These are phyloP conservation scores for Brachionus plicatilis DNA, from an alignment of 1,140 invertebrate species.

Conservation along the genomic window DNA sequence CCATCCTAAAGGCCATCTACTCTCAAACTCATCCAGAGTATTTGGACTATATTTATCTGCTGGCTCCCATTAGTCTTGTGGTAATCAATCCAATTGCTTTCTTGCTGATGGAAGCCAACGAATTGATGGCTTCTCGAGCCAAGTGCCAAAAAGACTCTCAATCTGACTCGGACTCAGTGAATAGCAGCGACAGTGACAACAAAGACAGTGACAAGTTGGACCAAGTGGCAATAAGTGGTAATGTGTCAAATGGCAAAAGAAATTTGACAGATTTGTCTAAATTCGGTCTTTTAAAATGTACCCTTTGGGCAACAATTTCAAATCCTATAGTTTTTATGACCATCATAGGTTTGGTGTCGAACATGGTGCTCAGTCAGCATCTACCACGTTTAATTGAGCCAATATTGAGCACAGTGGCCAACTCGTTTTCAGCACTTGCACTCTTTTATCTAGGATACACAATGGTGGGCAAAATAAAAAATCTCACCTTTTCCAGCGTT, in stretches of 20 bases:
- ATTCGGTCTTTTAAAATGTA: background rate
- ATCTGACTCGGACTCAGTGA: background rate
- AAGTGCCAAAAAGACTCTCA: conserved; percentile 43
- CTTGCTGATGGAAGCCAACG: conserved; percentile 78
- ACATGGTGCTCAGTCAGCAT: conserved; percentile 71
- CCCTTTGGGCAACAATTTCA: background rate
- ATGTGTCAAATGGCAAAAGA: background rate
- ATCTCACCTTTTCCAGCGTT: conserved; percentile 68
- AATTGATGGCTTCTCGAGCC: conserved; percentile 53
- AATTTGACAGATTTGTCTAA: background rate
- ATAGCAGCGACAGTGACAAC: background rate
- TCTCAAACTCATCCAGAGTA: conserved; percentile 74
- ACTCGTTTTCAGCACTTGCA: conserved; percentile 77
- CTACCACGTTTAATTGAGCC: conserved; percentile 69
- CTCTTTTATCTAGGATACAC: conserved; percentile 80
- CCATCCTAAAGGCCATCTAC: conserved; percentile 67
- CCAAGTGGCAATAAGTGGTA: background rate
- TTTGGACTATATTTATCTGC: conserved; percentile 79
- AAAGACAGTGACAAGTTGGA: background rate
- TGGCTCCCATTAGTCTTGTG: conserved; percentile 84
- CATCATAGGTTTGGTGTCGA: conserved; percentile 76
- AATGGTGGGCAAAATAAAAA: conserved; percentile 83
- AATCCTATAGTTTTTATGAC: conserved; percentile 93
- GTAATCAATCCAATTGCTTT: conserved; percentile 88
- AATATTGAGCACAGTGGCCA: conserved; percentile 59